phyloP scores from a whole-genome alignment of 2,113 vertebrate genomes.

The Eudorcas thomsonii region DNA sequence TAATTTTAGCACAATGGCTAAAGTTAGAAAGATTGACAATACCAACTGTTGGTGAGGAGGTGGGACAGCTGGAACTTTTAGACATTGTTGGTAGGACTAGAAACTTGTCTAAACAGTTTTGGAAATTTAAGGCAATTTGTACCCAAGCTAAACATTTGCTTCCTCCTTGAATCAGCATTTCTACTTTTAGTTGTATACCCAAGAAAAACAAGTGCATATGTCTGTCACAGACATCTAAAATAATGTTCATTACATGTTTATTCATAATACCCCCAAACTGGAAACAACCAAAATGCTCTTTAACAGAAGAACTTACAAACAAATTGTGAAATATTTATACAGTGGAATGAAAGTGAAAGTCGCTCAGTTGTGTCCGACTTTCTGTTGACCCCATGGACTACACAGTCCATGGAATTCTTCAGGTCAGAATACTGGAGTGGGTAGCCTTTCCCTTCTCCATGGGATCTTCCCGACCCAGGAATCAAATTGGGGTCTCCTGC shows the following conservation, averaged over 20 bases:
- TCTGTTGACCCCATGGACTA: not conserved
- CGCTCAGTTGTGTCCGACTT: accelerated
- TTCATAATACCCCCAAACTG: not conserved
- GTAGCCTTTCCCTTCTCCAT: not conserved
- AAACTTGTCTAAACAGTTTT: not conserved
- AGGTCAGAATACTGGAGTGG: not conserved
- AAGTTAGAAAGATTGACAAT: not conserved
- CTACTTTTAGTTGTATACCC: not conserved
- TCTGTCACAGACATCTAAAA: not conserved
- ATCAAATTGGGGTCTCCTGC: not conserved
- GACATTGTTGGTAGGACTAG: not conserved
- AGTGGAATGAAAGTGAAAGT: not conserved
- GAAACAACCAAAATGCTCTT: not conserved
- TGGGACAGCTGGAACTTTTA: not conserved
- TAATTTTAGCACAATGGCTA: not conserved
- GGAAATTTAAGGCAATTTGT: not conserved
- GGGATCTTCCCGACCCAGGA: not conserved
- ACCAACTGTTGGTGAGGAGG: not conserved
- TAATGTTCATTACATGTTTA: not conserved
- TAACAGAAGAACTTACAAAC: not conserved
- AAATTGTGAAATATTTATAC: not conserved
- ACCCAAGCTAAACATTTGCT: not conserved
- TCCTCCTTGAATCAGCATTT: constrained; percentile 29
- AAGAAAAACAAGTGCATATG: not conserved
- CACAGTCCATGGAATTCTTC: not conserved